Percentiles rank a stretch among this genome's conserved stretches.
Evolutionary conservation across 1,140 invertebrate genomes (phyloP).

Genomic region (Listronotus bonariensis): DNA sequence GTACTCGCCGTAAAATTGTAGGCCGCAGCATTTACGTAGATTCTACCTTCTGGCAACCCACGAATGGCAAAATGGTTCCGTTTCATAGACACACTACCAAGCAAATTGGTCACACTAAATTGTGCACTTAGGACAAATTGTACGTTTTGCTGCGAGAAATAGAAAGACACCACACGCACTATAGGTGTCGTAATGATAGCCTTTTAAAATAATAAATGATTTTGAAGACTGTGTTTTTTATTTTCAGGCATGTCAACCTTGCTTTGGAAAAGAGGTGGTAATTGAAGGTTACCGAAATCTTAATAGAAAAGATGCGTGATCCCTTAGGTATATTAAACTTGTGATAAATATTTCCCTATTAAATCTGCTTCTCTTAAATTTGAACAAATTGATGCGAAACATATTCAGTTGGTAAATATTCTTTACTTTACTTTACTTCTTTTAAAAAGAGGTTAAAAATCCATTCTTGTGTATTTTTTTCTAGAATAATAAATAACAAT

Average conservation of each 20-base stretch:
- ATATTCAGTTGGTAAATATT: too few relatives aligned
- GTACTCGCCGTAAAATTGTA: conserved; percentile 13
- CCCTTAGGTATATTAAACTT: too few relatives aligned
- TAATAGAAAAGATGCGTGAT: conserved; percentile 23
- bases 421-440: too few relatives aligned
- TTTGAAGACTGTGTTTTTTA: conserved; percentile 9
- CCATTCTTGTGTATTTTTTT: too few relatives aligned
- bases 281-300: not conserved
- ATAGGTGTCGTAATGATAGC: conserved; percentile 21
- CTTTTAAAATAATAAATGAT: conserved; percentile 16
- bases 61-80: conserved; percentile 20
- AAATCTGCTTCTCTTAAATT: too few relatives aligned
- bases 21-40: conserved; percentile 10
- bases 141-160: conserved; percentile 20
- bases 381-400: too few relatives aligned
- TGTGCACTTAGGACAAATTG: conserved; percentile 21
- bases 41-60: conserved; percentile 27
- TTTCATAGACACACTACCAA: conserved; percentile 7
- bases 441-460: too few relatives aligned
- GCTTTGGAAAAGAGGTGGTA: not conserved
- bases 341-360: too few relatives aligned
- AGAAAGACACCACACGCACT: conserved; percentile 21
- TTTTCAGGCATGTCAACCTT: conserved; percentile 7
- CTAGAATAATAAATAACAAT: too few relatives aligned
- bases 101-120: conserved; percentile 17